Conservation (phyloP, 23 tunicate genomes). For the Botrylloides violaceus region DNA sequence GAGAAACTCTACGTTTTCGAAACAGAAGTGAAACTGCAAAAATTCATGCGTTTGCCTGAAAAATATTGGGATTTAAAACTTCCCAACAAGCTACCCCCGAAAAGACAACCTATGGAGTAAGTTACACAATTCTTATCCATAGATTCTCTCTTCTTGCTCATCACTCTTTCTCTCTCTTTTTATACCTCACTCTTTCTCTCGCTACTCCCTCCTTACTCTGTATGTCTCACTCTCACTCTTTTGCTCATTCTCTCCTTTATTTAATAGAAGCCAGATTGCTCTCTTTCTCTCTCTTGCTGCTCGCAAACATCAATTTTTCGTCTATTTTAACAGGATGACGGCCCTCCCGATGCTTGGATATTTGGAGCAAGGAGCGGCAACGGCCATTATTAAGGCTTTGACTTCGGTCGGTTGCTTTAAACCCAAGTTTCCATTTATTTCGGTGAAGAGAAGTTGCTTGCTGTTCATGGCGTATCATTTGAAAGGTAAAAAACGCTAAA, state of each 20-base stretch:
- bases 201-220: too few species aligned
- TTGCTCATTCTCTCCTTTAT: background rate
- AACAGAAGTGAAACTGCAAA: constrained; percentile 42
- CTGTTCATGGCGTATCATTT: constrained; percentile 66
- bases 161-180: background rate
- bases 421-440: constrained; percentile 84
- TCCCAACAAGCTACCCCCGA: constrained; percentile 85
- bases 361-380: constrained; percentile 68
- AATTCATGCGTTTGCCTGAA: constrained; percentile 71
- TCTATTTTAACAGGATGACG: constrained; percentile 27
- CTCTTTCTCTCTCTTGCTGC: background rate
- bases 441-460: constrained; percentile 48
- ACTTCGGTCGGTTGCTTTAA: constrained; percentile 81
- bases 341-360: constrained; percentile 82
- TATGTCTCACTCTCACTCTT: too few species aligned
- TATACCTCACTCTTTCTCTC: background rate
- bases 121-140: constrained; percentile 2
- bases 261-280: background rate
- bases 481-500: constrained; percentile 53
- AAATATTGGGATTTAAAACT: constrained; percentile 41
- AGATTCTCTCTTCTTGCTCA: background rate
- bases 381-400: constrained; percentile 43
- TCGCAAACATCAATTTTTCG: background rate
- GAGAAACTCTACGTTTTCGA: constrained; percentile 32
- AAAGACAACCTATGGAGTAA: constrained; percentile 50